phyloP scores from a whole-genome alignment of 2,113 vertebrate genomes.

The Balaeniceps rex region DNA sequence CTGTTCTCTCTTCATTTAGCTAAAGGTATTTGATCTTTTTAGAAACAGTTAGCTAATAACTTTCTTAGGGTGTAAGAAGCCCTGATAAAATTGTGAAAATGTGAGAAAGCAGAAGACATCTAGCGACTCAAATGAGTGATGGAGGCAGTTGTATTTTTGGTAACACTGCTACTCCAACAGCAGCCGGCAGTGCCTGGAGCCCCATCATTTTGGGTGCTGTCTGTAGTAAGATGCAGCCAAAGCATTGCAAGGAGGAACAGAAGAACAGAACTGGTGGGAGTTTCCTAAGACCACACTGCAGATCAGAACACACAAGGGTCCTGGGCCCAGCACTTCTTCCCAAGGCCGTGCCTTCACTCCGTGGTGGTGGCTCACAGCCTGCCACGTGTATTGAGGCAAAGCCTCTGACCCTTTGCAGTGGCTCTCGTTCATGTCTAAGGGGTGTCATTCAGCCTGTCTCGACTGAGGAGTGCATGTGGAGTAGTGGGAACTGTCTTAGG shows the following conservation, averaged over 20 bases:
- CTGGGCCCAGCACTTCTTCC: not conserved
- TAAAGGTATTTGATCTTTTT: not conserved
- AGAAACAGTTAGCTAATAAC: not conserved
- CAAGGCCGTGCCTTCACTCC: fast-evolving
- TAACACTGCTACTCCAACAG: not conserved
- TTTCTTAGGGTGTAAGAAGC: not conserved
- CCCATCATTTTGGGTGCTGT: not conserved
- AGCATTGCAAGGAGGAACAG: not conserved
- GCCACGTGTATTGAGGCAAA: not conserved
- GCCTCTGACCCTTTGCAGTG: not conserved
- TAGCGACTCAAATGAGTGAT: no score
- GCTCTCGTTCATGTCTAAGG: not conserved
- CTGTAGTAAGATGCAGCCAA: not conserved
- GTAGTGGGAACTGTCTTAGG: not conserved
- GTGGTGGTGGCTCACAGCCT: not conserved
- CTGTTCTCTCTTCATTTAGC: not conserved
- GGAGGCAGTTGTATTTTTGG: not conserved
- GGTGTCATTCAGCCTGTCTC: not conserved
- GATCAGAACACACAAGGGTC: not conserved
- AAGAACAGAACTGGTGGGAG: not conserved
- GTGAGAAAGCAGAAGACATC: not conserved
- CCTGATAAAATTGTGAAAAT: not conserved
- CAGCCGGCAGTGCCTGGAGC: not conserved
- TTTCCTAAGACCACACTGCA: fast-evolving
- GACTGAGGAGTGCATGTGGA: not conserved